Conservation (phyloP, 1,140 invertebrate species). For the Drosophila arawakana region DNA sequence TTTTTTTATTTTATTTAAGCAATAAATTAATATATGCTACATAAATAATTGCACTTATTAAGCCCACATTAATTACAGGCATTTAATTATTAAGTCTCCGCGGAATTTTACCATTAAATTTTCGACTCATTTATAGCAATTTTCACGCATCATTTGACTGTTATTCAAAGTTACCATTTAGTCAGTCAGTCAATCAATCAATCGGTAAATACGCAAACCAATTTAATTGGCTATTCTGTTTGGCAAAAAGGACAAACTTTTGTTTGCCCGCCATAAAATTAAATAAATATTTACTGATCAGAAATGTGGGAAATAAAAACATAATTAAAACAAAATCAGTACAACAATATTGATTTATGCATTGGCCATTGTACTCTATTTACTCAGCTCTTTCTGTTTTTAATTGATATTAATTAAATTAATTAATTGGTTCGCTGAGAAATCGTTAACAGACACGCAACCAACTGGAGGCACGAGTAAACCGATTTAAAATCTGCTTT, state of each 20-base stretch:
- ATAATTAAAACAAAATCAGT: slow-evolving; percentile 21
- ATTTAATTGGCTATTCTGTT: slow-evolving; percentile 48
- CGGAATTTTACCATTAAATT: slow-evolving; percentile 43
- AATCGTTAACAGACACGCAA: slow-evolving; percentile 41
- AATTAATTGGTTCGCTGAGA: slow-evolving; percentile 52
- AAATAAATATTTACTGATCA: slow-evolving; percentile 59
- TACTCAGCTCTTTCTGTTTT: slow-evolving; percentile 49
- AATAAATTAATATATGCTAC: background rate
- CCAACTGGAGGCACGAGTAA: slow-evolving; percentile 22
- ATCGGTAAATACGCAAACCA: slow-evolving; percentile 43
- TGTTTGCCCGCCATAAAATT: slow-evolving; percentile 46
- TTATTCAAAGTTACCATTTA: slow-evolving; percentile 42
- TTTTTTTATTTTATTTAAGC: background rate
- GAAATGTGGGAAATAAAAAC: slow-evolving; percentile 15
- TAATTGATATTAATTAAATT: slow-evolving; percentile 78
- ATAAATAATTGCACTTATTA: slow-evolving; percentile 22
- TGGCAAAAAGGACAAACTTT: slow-evolving; percentile 56
- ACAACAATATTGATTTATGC: slow-evolving; percentile 43
- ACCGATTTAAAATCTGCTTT: slow-evolving; percentile 10
- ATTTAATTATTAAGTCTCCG: slow-evolving; percentile 41
- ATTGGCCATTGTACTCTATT: slow-evolving; percentile 46
- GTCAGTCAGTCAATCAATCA: slow-evolving; percentile 54
- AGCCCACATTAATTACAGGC: slow-evolving; percentile 50
- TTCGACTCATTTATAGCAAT: slow-evolving; percentile 58
- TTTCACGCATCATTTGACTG: slow-evolving; percentile 47